Conservation (phyloP, 2,888 invertebrate species). For the Athalia rosae region DNA sequence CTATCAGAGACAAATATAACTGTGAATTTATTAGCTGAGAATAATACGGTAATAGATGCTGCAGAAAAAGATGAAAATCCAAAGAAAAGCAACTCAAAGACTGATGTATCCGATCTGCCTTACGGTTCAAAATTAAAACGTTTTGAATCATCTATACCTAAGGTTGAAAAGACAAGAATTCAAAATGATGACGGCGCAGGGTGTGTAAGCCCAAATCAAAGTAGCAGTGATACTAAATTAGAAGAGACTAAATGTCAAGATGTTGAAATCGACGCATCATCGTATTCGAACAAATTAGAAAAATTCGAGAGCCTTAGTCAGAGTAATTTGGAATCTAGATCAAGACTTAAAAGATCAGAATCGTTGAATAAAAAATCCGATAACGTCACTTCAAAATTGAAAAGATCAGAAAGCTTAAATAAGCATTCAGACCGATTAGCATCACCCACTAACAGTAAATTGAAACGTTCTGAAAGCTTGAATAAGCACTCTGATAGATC, state of each 20-base stretch:
- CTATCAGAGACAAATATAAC: slow-evolving; percentile 45
- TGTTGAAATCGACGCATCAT: slow-evolving; percentile 53
- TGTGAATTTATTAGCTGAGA: slow-evolving; percentile 48
- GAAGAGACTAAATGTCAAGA: slow-evolving; percentile 63
- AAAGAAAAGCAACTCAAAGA: slow-evolving; percentile 50
- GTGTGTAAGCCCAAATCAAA: slow-evolving; percentile 58
- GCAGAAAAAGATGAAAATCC: slow-evolving; percentile 73
- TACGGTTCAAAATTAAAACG: slow-evolving; percentile 51
- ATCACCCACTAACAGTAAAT: slow-evolving; percentile 70
- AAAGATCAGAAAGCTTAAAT: slow-evolving; percentile 79
- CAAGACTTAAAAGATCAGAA: slow-evolving; percentile 78
- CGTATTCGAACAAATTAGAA: slow-evolving; percentile 67
- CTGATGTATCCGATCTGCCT: slow-evolving; percentile 46
- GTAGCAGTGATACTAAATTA: slow-evolving; percentile 47
- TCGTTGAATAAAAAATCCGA: slow-evolving; percentile 78
- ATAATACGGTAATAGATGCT: slow-evolving; percentile 56
- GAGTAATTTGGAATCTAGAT: slow-evolving; percentile 63
- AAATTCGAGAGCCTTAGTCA: slow-evolving; percentile 68
- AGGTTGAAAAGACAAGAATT: slow-evolving; percentile 49
- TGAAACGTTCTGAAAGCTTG: slow-evolving; percentile 80
- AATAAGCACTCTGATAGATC: slow-evolving; percentile 75
- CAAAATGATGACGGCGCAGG: slow-evolving; percentile 53
- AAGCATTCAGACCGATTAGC: slow-evolving; percentile 73
- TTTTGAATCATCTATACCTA: slow-evolving; percentile 57
- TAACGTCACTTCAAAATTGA: slow-evolving; percentile 75